Conservation (phyloP, 2,888 invertebrate species). For the Hydropsyche betteni region DNA sequence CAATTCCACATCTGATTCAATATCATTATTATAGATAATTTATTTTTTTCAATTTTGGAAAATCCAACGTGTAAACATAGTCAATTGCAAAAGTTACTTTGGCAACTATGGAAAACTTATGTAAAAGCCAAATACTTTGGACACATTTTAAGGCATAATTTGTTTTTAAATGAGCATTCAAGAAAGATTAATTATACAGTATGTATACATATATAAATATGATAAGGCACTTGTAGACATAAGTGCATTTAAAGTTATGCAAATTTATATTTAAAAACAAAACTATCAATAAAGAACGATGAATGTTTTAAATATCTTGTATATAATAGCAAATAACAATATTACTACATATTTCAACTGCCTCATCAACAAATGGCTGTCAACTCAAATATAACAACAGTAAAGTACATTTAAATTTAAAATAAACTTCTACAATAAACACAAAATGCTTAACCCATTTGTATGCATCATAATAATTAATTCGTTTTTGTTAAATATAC, state of each 20-base stretch:
- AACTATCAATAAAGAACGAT: too few species aligned
- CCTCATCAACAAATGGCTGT: background rate
- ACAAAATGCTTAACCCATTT: too few species aligned
- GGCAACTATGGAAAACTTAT: too few species aligned
- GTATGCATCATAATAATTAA: too few species aligned
- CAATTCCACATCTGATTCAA: too few species aligned
- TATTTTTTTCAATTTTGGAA: background rate
- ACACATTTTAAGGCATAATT: too few species aligned
- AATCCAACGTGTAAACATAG: background rate
- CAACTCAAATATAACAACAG: background rate
- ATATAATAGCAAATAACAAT: slow-evolving; percentile 6
- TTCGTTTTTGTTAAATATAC: too few species aligned
- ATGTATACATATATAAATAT: background rate
- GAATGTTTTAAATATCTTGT: slow-evolving; percentile 2
- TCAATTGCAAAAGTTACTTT: too few species aligned
- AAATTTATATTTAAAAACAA: too few species aligned
- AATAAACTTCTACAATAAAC: background rate
- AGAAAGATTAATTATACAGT: too few species aligned
- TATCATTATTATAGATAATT: too few species aligned
- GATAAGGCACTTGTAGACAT: slow-evolving; percentile 15
- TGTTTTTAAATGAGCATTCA: slow-evolving; percentile 16
- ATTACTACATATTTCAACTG: background rate
- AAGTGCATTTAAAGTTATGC: slow-evolving; percentile 9
- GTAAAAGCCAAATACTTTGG: too few species aligned
- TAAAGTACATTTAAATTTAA: slow-evolving; percentile 1